phyloP scores from a whole-genome alignment of 1,140 invertebrate genomes.

The Hesperophylax magnus region DNA sequence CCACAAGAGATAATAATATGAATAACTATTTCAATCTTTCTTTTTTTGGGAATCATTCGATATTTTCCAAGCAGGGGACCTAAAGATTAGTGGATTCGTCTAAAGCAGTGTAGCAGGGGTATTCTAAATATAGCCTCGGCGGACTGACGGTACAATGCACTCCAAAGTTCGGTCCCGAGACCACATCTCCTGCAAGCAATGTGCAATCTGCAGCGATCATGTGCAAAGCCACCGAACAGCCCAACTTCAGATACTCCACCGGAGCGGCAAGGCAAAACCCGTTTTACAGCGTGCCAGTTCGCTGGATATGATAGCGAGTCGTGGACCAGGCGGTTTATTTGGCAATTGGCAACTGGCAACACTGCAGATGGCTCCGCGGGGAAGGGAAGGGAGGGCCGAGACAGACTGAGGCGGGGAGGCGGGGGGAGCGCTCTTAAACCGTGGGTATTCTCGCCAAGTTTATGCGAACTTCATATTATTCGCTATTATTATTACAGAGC shows the following conservation, averaged over 20 bases:
- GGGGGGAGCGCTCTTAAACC: not conserved
- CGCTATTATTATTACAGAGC: too few species aligned
- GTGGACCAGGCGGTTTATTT: slow-evolving; percentile 3
- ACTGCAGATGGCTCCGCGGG: not conserved
- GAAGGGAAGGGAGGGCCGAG: not conserved
- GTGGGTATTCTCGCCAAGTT: slow-evolving; percentile 9
- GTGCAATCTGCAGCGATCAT: not conserved
- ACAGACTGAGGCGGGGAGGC: slow-evolving; percentile 1
- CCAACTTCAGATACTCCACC: not conserved
- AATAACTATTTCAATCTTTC: too few species aligned
- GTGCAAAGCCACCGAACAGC: not conserved
- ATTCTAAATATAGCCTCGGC: slow-evolving; percentile 30
- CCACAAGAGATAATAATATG: too few species aligned
- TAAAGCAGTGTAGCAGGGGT: slow-evolving; percentile 9
- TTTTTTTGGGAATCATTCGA: slow-evolving; percentile 1
- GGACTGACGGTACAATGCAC: slow-evolving; percentile 29
- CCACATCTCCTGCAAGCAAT: not conserved
- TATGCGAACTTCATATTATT: slow-evolving; percentile 15
- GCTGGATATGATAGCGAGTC: not conserved
- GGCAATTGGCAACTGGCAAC: slow-evolving; percentile 28
- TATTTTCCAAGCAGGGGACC: not conserved
- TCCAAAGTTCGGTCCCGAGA: not conserved
- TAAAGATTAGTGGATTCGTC: too few species aligned
- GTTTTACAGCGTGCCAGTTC: too few species aligned
- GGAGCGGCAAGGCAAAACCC: not conserved